Percentiles rank a stretch among this genome's conserved stretches.
Evolutionary conservation across 1,140 invertebrate species (phyloP).

Genomic region (Cotesia vestalis): DNA sequence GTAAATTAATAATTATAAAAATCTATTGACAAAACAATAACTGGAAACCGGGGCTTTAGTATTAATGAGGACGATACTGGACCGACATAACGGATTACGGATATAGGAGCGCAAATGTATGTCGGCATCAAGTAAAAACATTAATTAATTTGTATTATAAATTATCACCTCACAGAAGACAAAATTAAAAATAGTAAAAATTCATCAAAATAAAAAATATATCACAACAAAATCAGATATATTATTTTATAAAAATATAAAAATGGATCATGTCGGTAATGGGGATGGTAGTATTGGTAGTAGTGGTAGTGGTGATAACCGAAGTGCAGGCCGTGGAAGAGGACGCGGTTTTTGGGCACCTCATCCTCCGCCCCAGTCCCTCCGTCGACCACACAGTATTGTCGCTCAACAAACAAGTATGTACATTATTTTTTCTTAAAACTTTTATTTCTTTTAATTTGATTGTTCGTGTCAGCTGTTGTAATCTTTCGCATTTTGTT

Average conservation of each 20-base stretch:
- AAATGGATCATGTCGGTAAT: constrained; percentile 30
- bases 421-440: background rate
- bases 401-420: constrained; percentile 26
- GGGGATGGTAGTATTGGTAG: constrained; percentile 21
- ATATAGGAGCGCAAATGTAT: constrained; percentile 27
- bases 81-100: constrained; percentile 32
- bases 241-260: background rate
- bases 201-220: background rate
- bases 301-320: constrained; percentile 25
- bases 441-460: constrained; percentile 17
- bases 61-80: background rate
- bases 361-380: constrained; percentile 21
- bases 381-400: constrained; percentile 26
- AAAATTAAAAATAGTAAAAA: background rate
- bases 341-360: constrained; percentile 26
- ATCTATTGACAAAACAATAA: background rate
- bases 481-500: constrained; percentile 15
- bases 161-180: background rate
- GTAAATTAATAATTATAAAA: no score
- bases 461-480: constrained; percentile 18
- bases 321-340: constrained; percentile 25
- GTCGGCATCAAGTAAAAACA: constrained; percentile 28
- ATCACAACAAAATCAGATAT: background rate
- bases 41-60: background rate
- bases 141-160: background rate